These are phyloP conservation scores for Pemphigus obesinymphae DNA, from an alignment of 1,140 invertebrate genomes.

Conservation along the genomic window DNA sequence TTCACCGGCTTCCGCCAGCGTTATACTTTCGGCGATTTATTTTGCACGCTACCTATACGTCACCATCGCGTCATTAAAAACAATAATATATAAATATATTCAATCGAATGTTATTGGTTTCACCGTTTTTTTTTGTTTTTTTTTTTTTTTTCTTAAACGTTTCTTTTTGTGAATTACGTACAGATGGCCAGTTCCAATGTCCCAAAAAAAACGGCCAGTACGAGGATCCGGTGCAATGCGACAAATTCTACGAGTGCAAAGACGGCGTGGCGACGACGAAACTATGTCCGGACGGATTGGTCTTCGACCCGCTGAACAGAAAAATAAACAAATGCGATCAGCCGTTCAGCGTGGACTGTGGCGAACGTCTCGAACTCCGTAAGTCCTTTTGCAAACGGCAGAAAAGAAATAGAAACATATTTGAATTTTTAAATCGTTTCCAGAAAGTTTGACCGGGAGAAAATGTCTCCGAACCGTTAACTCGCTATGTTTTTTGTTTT, in stretches of 20 bases:
- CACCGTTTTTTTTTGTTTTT: too few species aligned
- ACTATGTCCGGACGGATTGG: slow-evolving; percentile 78
- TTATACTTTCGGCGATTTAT: too few species aligned
- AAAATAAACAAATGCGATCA: slow-evolving; percentile 86
- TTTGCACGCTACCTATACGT: too few species aligned
- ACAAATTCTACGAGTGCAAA: slow-evolving; percentile 77
- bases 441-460: too few species aligned
- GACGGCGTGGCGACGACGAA: slow-evolving; percentile 69
- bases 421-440: too few species aligned
- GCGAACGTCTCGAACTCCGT: slow-evolving; percentile 78
- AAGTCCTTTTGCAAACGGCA: slow-evolving; percentile 54
- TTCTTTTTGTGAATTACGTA: too few species aligned
- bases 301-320: slow-evolving; percentile 75
- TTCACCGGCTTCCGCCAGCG: not conserved
- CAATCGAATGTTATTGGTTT: too few species aligned
- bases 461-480: too few species aligned
- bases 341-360: slow-evolving; percentile 83
- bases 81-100: not conserved
- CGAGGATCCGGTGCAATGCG: slow-evolving; percentile 72
- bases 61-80: too few species aligned
- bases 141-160: too few species aligned
- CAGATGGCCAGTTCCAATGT: slow-evolving; percentile 60
- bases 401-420: too few species aligned
- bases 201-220: slow-evolving; percentile 73
- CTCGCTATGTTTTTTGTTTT: too few species aligned